These are phyloP conservation scores for Cyclina sinensis DNA, from an alignment of 1,140 invertebrate species.

Conservation along the genomic window DNA sequence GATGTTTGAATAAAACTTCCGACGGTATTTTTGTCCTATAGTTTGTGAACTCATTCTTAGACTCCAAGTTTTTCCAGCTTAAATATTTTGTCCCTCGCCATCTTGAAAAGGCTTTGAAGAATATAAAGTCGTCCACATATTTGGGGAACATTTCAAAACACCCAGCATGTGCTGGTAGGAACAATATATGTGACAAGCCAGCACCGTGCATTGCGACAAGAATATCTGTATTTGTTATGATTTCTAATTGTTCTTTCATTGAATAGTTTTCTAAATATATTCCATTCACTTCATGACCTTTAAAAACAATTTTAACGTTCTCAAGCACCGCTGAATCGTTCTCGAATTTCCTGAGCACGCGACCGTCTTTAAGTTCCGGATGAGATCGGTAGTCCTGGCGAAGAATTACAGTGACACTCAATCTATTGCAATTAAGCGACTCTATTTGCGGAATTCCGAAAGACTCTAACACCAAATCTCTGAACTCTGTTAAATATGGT, in stretches of 20 bases:
- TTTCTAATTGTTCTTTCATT: constrained; percentile 72
- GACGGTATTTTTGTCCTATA: constrained; percentile 52
- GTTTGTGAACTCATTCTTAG: constrained; percentile 66
- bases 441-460: constrained; percentile 48
- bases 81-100: constrained; percentile 82
- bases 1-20: not conserved
- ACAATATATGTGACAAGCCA: constrained; percentile 96
- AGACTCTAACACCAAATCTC: constrained; percentile 79
- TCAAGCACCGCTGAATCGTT: constrained; percentile 80
- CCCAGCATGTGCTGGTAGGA: constrained; percentile 97
- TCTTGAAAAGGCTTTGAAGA: constrained; percentile 82
- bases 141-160: constrained; percentile 94
- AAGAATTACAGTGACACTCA: constrained; percentile 81
- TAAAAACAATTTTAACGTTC: constrained; percentile 28
- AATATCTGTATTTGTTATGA: constrained; percentile 92
- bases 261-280: constrained; percentile 75
- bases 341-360: constrained; percentile 78
- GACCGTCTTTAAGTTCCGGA: constrained; percentile 81
- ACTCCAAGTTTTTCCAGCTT: constrained; percentile 82
- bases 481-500: constrained; percentile 81
- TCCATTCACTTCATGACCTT: constrained; percentile 69
- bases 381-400: constrained; percentile 83
- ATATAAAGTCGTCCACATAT: constrained; percentile 72
- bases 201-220: constrained; percentile 98
- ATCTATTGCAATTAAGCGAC: constrained; percentile 74